Evolutionary conservation across 2,797 vertebrate species (phyloP), one percentile per base, ranked within the genome.

Genomic region (Lates japonicus): DNA sequence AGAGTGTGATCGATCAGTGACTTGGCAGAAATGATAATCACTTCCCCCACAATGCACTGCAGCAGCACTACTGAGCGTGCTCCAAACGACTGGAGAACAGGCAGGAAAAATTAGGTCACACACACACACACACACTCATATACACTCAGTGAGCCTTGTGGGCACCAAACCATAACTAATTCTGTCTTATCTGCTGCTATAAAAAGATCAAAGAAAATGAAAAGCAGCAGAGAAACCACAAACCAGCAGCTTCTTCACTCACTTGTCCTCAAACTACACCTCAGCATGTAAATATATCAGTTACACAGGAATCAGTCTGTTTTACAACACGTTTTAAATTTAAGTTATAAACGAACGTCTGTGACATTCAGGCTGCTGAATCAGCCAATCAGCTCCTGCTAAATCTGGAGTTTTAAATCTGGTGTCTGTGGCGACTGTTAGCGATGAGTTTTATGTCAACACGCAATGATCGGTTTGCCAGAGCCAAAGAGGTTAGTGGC

Each of bases 161-260:
- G 81, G 74, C 70, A 76, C 67, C 49, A 49, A 74, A 86, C 80
- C 89, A 85, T 78, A 88, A 90, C 91, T 88, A 89, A 90, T 92
- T 94, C 92, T 87, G 90, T 92, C 91, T 94, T 88, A 92, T 95
- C 88, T 78, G 86, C 86, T 83, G 81, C 93, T 94, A 94, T 92
- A 92, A 94, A 94, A 93, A 94, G 92, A 95, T 93, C 82, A 94
- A 92, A 92, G 83, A 76, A 31, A 78, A 76, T 17, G 59, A 54
- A 11, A 67, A 60, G 33, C 60, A 10, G 76, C 60, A 46, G 65
- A 67, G 57, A 19, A 41, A 41, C 59, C 71, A 19, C 49, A 4
- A 68, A 52, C 33, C 79, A 42, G 69, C 22, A 48, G n/a, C 74
- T 55, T 58, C 64, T 49, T 58, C 49, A 31, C 49, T 70, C 48